phyloP scores from a whole-genome alignment of 2,888 invertebrate genomes.

The Torymus aiolomorphi region DNA sequence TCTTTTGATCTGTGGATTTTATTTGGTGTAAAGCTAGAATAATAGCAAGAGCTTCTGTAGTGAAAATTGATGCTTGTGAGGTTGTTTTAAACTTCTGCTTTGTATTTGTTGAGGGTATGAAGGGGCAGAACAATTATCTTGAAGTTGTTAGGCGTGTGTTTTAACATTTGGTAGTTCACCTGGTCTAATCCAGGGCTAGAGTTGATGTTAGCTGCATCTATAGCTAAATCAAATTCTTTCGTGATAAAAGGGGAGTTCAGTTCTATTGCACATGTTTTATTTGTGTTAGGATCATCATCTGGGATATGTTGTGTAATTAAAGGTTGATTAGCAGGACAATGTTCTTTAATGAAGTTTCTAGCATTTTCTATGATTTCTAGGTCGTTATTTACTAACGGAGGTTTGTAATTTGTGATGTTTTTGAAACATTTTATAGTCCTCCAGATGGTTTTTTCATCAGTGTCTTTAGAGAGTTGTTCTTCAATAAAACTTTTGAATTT shows the following conservation, averaged over 20 bases:
- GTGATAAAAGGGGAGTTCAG: background rate
- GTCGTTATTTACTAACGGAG: background rate
- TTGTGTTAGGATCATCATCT: no score
- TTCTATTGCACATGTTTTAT: background rate
- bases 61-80: background rate
- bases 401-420: background rate
- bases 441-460: no score
- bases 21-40: background rate
- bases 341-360: no score
- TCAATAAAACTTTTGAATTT: no score
- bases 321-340: no score
- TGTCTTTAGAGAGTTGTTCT: no score
- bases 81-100: background rate
- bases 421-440: background rate
- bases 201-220: background rate
- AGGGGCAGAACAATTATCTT: no score
- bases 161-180: background rate
- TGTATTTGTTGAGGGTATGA: background rate
- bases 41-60: background rate
- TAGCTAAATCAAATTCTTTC: background rate
- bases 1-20: no score
- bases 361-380: background rate
- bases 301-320: no score
- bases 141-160: no score
- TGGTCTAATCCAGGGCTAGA: constrained; percentile 15